Conservation (phyloP, 2,888 invertebrate species). For the Blastobasis lacticolella region DNA sequence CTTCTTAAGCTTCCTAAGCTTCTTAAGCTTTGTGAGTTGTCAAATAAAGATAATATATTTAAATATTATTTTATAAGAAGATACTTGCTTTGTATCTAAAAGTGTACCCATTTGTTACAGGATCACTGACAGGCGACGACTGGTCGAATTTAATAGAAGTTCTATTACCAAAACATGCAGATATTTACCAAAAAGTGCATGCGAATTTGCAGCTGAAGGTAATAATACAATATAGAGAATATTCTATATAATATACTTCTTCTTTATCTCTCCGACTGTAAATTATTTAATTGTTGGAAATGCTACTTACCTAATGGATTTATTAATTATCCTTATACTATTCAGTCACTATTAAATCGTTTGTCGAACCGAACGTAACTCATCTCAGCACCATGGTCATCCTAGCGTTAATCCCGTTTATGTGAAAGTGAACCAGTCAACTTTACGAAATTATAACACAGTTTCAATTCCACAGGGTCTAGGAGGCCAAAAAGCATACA, state of each 20-base stretch:
- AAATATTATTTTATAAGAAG: too few species aligned
- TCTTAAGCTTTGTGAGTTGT: too few species aligned
- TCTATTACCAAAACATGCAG: conserved; percentile 69
- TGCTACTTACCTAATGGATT: too few species aligned
- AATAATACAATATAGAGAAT: conserved; percentile 1
- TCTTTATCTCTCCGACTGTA: neutral
- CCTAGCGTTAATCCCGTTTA: too few species aligned
- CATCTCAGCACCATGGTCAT: too few species aligned
- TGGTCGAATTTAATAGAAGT: conserved; percentile 74
- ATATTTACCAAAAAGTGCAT: conserved; percentile 58
- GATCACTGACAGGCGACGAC: conserved; percentile 71
- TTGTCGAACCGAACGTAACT: too few species aligned
- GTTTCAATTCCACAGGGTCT: conserved; percentile 46
- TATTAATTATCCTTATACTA: too few species aligned
- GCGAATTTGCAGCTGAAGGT: conserved; percentile 65
- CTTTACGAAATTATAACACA: neutral
- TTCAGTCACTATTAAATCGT: too few species aligned
- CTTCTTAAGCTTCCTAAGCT: too few species aligned
- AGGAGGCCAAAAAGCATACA: conserved; percentile 59
- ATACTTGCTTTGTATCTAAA: too few species aligned
- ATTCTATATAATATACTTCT: neutral
- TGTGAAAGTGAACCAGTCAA: too few species aligned
- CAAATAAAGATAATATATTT: too few species aligned
- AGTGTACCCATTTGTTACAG: conserved; percentile 35
- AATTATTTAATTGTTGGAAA: neutral